Evolutionary conservation across 2,888 invertebrate genomes (phyloP).

Genomic region (Tipula helvola): DNA sequence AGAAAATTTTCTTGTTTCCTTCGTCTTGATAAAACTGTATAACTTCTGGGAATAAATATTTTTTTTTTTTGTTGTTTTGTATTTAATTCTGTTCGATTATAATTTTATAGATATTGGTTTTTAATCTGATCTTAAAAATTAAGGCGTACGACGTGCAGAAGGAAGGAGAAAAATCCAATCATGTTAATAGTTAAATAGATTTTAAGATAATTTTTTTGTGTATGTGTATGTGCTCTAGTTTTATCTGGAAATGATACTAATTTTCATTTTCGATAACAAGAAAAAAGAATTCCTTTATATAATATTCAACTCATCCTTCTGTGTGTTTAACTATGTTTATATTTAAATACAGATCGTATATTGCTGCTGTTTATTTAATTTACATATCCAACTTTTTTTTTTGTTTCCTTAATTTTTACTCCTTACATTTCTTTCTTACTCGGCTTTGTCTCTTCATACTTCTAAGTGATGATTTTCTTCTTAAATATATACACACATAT

Average conservation of each 20-base stretch:
- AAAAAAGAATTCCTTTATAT: too few relatives aligned
- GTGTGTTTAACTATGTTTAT: neutral
- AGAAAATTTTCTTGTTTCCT: neutral
- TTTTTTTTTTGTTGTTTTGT: neutral
- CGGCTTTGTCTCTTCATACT: neutral
- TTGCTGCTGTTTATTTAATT: neutral
- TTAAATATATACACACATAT: neutral
- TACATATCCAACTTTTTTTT: neutral
- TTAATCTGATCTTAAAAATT: slow-evolving; percentile 4
- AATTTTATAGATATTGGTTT: neutral
- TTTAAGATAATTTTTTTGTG: neutral
- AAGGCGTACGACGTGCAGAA: neutral
- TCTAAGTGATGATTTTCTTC: neutral
- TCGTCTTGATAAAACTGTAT: neutral
- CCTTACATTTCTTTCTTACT: neutral
- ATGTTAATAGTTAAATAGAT: neutral
- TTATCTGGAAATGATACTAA: neutral
- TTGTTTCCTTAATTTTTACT: neutral
- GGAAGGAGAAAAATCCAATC: neutral
- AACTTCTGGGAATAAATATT: neutral
- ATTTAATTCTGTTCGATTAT: neutral
- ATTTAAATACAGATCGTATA: neutral
- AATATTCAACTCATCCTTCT: neutral
- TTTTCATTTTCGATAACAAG: neutral
- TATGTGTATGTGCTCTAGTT: neutral